phyloP scores from a whole-genome alignment of 2,888 invertebrate species.

The Panopea generosa region DNA sequence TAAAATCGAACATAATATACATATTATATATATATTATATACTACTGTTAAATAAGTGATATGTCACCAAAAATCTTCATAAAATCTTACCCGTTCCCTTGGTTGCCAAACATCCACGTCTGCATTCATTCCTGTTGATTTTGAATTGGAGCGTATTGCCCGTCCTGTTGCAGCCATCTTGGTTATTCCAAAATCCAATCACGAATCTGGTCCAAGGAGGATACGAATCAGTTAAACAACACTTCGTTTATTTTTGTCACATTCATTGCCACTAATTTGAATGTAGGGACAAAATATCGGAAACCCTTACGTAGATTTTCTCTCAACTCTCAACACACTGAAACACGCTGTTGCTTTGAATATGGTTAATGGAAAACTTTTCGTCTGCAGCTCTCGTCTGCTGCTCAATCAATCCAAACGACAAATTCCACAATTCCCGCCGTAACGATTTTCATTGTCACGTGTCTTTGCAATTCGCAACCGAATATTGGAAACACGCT shows the following conservation, averaged over 20 bases:
- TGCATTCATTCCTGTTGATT: slow-evolving; percentile 76
- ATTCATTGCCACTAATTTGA: too few relatives aligned
- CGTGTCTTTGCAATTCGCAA: background rate
- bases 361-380: background rate
- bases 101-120: slow-evolving; percentile 68
- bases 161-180: slow-evolving; percentile 76
- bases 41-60: too few relatives aligned
- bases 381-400: slow-evolving; percentile 12
- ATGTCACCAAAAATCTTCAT: too few relatives aligned
- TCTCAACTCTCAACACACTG: too few relatives aligned
- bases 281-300: too few relatives aligned
- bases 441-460: slow-evolving; percentile 26
- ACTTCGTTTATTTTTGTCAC: too few relatives aligned
- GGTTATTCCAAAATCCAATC: background rate
- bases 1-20: too few relatives aligned
- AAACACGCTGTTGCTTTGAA: too few relatives aligned
- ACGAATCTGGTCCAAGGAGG: background rate
- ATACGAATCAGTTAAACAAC: too few relatives aligned
- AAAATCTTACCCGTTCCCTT: slow-evolving; percentile 65
- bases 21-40: too few relatives aligned
- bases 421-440: slow-evolving; percentile 36
- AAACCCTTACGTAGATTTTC: too few relatives aligned
- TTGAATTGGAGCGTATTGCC: slow-evolving; percentile 77
- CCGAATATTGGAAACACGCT: background rate
- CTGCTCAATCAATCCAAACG: slow-evolving; percentile 32